A percentile compares a stretch with the other conserved stretches of the same genome.
Conservation (phyloP, 2,888 invertebrate genomes). For the Lepidocyrtinus sp. region DNA sequence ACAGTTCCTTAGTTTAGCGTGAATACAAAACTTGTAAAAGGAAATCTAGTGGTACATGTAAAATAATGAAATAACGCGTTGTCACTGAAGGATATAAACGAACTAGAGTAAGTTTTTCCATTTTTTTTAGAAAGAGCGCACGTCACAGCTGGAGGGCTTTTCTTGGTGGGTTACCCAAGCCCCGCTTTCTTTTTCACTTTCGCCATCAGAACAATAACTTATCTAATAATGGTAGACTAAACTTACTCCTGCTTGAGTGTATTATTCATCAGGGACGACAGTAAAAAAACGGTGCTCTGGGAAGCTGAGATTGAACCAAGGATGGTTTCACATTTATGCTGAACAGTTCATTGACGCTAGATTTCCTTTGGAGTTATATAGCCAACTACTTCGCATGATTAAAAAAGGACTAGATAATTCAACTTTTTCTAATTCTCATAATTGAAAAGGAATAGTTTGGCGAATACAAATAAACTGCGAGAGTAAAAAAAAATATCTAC, state of each 20-base stretch:
- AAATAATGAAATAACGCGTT: constrained; percentile 4
- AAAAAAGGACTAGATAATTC: not conserved
- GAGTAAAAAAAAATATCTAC: not conserved
- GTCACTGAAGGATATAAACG: constrained; percentile 10
- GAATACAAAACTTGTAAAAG: too few species aligned
- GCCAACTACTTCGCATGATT: too few species aligned
- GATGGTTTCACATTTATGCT: not conserved
- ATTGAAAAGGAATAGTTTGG: not conserved
- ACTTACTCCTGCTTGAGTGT: not conserved
- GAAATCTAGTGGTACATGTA: constrained; percentile 1
- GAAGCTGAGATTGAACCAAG: not conserved
- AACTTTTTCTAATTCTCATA: not conserved
- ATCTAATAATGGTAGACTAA: not conserved
- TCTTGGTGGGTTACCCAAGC: constrained; percentile 22
- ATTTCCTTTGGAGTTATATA: too few species aligned
- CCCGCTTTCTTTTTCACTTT: constrained; percentile 22
- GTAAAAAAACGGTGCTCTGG: not conserved
- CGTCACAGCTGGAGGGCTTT: constrained; percentile 56
- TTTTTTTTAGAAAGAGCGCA: not conserved
- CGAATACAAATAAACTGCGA: not conserved
- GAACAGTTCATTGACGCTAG: constrained; percentile 9
- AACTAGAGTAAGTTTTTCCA: not conserved
- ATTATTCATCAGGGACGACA: not conserved
- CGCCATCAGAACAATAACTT: constrained; percentile 15
- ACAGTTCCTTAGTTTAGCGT: not conserved